A percentile compares a stretch with the other conserved stretches of the same genome.
These are phyloP conservation scores for Apodemia mormo DNA, from an alignment of 2,888 invertebrate genomes.

Conservation along the genomic window DNA sequence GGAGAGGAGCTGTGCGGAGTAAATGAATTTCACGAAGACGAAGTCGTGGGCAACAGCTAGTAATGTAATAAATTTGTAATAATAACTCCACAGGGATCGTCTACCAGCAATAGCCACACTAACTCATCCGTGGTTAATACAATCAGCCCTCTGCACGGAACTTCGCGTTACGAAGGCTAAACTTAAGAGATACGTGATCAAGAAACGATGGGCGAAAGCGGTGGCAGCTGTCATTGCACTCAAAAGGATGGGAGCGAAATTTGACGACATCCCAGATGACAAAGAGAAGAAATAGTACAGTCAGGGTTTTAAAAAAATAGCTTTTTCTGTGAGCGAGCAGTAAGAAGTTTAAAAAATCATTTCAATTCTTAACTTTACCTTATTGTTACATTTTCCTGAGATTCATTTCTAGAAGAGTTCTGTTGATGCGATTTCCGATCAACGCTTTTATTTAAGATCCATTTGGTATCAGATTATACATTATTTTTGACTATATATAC, in stretches of 20 bases:
- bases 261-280: constrained; percentile 65
- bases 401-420: no score
- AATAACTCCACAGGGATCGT: constrained; percentile 83
- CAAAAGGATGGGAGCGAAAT: constrained; percentile 91
- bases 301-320: not conserved
- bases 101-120: constrained; percentile 87
- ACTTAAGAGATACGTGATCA: constrained; percentile 93
- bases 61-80: not conserved
- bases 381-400: no score
- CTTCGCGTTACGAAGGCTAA: constrained; percentile 89
- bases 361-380: no score
- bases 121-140: constrained; percentile 90
- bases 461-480: no score
- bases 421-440: no score
- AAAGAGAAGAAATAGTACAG: constrained; percentile 32
- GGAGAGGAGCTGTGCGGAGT: no score
- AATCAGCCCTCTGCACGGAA: constrained; percentile 84
- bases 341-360: no score
- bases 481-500: not conserved
- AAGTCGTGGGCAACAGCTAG: no score
- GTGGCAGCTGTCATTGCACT: constrained; percentile 94
- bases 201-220: constrained; percentile 94
- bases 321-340: no score
- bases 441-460: no score
- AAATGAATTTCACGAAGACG: no score